Base-by-base conservation (phyloP, 30 jellyfish, hydroid and myxozoan species). In the Chironex yamaguchii region DNA sequence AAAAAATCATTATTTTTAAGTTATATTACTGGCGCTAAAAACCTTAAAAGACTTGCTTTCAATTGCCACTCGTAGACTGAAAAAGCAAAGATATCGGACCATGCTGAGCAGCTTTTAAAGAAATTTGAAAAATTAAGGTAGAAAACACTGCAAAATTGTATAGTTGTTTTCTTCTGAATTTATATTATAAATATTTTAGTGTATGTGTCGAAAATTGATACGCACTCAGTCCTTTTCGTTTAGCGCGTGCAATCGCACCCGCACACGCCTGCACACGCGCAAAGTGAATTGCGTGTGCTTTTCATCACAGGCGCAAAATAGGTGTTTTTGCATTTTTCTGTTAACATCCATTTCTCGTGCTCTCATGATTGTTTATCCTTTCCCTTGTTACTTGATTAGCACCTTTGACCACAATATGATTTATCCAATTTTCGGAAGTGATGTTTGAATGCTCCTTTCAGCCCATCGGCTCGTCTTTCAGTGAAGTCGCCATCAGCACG, bases 381-480 rank as follows among this genome's bases (percentile, higher is more conserved):
- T 53, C 71, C 71, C 4, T 53, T 53, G 20, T 53, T 53, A 53
- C 71, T 53, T 53, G 71, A 53, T 53, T 67, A 67, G 81, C 81
- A 67, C 68, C 67, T 67, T 67, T 72, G 90, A 30, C 95, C 95
- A 62, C 35, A 52, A 62, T 89, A 66, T 1, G 94, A 79, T 78
- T 94, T 97, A 20, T 97, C 99, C 25, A 94, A 67, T 21, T 97
- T 97, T 70, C 99, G 69, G 36, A 94, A 23, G 13, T 96, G 97
- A 86, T 4, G 89, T 32, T 94, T 94, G 1, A 96, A 89, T 29
- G 96, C 89, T 4, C 65, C 81, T 67, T 26, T 67, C 81, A 67
- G 35, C 81, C 35, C 35, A 24, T 58, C 66, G 26, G 68, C 81
- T 67, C 67, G 64, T 67, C 81, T 67, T 67, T 67, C 81, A 67